phyloP scores from a whole-genome alignment of 2,113 vertebrate genomes.

The Fulica atra region DNA sequence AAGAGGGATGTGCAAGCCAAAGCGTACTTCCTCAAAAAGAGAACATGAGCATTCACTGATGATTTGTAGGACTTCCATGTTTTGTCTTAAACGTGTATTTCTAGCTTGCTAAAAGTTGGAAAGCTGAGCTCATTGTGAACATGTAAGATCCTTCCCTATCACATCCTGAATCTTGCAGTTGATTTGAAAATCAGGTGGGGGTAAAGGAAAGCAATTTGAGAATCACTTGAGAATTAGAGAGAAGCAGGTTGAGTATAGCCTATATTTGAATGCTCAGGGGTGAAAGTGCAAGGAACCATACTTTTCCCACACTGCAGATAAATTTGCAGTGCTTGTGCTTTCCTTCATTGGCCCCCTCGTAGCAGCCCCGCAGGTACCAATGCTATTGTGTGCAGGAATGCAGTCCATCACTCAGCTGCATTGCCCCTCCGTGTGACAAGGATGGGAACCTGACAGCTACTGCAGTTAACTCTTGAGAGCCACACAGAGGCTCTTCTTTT shows the following conservation, averaged over 20 bases:
- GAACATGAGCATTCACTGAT: constrained; percentile 60
- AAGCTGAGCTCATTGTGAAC: constrained; percentile 65
- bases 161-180: constrained; percentile 71
- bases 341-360: background rate
- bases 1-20: constrained; percentile 44
- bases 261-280: background rate
- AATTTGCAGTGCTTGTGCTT: background rate
- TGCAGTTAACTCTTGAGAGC: background rate
- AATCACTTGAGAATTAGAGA: background rate
- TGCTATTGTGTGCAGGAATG: background rate
- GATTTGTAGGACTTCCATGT: constrained; percentile 76
- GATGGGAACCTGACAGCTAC: background rate
- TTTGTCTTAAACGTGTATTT: constrained; percentile 76
- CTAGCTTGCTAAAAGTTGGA: constrained; percentile 62
- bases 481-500: background rate
- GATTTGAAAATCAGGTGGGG: constrained; percentile 74
- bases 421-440: background rate
- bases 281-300: background rate
- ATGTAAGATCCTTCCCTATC: constrained; percentile 66
- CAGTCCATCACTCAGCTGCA: background rate
- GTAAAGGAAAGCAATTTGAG: constrained; percentile 58
- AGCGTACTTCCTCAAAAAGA: constrained; percentile 67
- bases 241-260: too few relatives aligned
- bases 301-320: background rate
- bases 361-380: background rate